Percentiles rank a stretch among this genome's conserved stretches.
Evolutionary conservation across 2,888 invertebrate species (phyloP).

Genomic region (Cartodere bifasciata): DNA sequence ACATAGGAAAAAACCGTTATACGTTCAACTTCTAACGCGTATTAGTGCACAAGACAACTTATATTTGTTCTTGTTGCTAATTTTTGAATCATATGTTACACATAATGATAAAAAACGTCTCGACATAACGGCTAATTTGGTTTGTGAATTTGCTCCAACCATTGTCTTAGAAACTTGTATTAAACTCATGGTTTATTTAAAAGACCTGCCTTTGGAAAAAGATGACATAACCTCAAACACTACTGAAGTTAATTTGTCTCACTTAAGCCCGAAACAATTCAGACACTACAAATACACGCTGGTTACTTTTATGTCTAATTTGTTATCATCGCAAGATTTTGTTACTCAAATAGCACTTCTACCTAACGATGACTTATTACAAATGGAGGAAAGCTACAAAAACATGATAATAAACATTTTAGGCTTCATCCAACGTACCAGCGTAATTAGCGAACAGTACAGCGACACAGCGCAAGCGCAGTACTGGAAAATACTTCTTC

Average conservation of each 20-base stretch:
- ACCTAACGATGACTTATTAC: slow-evolving; percentile 33
- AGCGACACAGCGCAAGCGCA: slow-evolving; percentile 46
- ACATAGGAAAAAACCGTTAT: slow-evolving; percentile 74
- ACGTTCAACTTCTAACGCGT: slow-evolving; percentile 64
- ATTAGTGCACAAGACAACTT: slow-evolving; percentile 52
- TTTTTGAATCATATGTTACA: slow-evolving; percentile 58
- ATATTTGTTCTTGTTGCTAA: slow-evolving; percentile 57
- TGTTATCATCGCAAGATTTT: slow-evolving; percentile 56
- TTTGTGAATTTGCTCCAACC: slow-evolving; percentile 51
- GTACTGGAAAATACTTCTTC: slow-evolving; percentile 73
- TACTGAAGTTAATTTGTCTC: slow-evolving; percentile 39
- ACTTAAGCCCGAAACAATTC: slow-evolving; percentile 58
- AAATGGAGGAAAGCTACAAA: slow-evolving; percentile 53
- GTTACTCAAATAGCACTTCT: slow-evolving; percentile 50
- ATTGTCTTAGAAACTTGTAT: slow-evolving; percentile 51
- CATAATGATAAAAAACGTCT: slow-evolving; percentile 41
- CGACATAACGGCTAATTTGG: slow-evolving; percentile 54
- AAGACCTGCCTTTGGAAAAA: slow-evolving; percentile 51
- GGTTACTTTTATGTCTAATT: slow-evolving; percentile 57
- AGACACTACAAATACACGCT: slow-evolving; percentile 75
- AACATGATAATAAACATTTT: slow-evolving; percentile 55
- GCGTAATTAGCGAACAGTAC: slow-evolving; percentile 48
- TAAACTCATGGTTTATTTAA: slow-evolving; percentile 52
- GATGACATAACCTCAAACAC: slow-evolving; percentile 32
- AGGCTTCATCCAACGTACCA: slow-evolving; percentile 52